Conservation (phyloP, 2,888 invertebrate genomes). For the Dicyrtoma fusca region DNA sequence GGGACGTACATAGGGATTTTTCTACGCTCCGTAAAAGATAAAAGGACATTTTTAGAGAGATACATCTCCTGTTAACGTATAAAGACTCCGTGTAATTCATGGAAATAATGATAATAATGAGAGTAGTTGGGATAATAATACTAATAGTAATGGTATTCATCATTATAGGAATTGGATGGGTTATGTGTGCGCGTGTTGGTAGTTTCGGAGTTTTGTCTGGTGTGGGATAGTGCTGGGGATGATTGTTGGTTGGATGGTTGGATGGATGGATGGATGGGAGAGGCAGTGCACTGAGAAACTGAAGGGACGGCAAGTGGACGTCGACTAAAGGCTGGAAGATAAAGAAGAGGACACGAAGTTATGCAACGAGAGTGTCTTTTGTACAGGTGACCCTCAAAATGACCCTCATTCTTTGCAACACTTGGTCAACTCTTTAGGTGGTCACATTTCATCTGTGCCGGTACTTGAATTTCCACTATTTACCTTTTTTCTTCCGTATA, state of each 20-base stretch:
- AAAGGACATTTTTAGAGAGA: neutral
- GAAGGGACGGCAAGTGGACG: neutral
- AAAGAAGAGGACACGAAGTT: constrained; percentile 28
- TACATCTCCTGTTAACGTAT: neutral
- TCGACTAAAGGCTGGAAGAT: neutral
- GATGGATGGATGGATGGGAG: neutral
- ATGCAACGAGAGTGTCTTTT: constrained; percentile 35
- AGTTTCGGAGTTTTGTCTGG: neutral
- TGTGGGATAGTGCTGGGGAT: neutral
- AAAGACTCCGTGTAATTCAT: too few species aligned
- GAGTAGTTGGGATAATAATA: neutral
- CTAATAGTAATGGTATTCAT: neutral
- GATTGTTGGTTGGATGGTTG: neutral
- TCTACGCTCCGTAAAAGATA: constrained; percentile 5
- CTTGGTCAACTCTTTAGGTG: constrained; percentile 46
- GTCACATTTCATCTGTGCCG: constrained; percentile 47
- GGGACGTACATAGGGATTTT: constrained; percentile 4
- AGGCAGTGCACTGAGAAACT: neutral
- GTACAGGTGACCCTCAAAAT: constrained; percentile 26
- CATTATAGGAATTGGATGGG: neutral
- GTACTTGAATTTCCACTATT: constrained; percentile 44
- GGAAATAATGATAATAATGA: neutral
- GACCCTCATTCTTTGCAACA: constrained; percentile 39
- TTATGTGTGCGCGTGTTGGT: too few species aligned
- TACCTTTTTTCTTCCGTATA: constrained; percentile 20